These are phyloP conservation scores for Notothenia rossii DNA, from an alignment of 2,113 vertebrate species.

Conservation along the genomic window DNA sequence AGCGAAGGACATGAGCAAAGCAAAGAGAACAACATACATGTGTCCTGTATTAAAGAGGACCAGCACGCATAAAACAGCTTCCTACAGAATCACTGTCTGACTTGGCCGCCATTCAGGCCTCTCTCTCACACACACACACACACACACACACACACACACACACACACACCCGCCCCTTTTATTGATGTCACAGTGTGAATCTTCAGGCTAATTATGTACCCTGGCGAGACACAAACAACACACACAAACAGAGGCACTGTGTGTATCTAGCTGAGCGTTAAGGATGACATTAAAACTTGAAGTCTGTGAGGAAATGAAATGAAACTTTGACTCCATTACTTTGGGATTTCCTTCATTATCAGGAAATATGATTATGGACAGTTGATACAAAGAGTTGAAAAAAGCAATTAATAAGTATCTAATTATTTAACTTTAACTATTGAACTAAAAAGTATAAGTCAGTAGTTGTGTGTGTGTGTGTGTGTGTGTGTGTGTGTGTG, in stretches of 20 bases:
- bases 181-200: conserved; percentile 51
- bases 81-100: conserved; percentile 20
- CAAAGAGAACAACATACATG: neutral
- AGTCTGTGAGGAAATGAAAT: neutral
- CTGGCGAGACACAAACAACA: conserved; percentile 1
- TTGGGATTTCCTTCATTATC: neutral
- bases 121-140: neutral
- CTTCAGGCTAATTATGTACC: conserved; percentile 21
- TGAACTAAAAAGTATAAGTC: neutral
- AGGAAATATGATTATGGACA: neutral
- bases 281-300: conserved; percentile 9
- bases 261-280: conserved; percentile 25
- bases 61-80: conserved; percentile 1
- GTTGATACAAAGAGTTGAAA: neutral
- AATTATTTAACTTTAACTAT: neutral
- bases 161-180: neutral
- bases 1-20: neutral
- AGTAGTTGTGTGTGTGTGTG: no score
- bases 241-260: neutral
- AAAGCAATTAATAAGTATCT: neutral
- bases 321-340: neutral
- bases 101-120: conserved; percentile 33
- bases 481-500: no score
- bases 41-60: neutral
- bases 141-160: conserved; percentile 31